Conservation (phyloP, 2,888 invertebrate species). For the Drosophila putrida region DNA sequence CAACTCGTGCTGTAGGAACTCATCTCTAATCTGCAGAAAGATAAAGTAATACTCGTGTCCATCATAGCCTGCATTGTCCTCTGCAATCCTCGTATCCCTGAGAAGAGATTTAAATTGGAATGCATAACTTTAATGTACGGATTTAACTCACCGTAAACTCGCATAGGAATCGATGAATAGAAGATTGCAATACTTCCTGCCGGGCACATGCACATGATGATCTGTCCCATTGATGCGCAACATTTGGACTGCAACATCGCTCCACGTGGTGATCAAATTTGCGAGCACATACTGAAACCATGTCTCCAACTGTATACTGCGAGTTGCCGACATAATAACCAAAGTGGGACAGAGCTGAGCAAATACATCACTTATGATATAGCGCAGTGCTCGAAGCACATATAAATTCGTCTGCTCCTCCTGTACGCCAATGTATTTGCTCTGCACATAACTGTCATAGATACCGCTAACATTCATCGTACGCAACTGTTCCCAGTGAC, state of each 20-base stretch:
- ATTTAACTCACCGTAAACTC: conserved; percentile 51
- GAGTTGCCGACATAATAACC: conserved; percentile 49
- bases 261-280: conserved; percentile 45
- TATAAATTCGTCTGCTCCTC: conserved; percentile 46
- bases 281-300: conserved; percentile 61
- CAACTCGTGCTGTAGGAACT: conserved; percentile 44
- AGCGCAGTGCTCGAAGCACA: conserved; percentile 51
- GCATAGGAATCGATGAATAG: conserved; percentile 72
- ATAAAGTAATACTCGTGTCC: conserved; percentile 78
- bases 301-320: neutral
- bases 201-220: conserved; percentile 47
- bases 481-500: neutral
- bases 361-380: conserved; percentile 59
- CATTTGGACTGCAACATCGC: conserved; percentile 52
- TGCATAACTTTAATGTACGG: neutral
- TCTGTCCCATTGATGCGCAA: conserved; percentile 23
- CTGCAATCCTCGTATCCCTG: conserved; percentile 46
- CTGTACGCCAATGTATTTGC: conserved; percentile 54
- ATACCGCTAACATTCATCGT: conserved; percentile 42
- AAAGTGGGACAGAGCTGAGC: conserved; percentile 53
- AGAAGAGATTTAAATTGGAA: conserved; percentile 2
- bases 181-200: conserved; percentile 58
- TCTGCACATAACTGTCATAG: conserved; percentile 45
- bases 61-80: conserved; percentile 62
- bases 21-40: conserved; percentile 67